Evolutionary conservation across 2,797 vertebrate species (phyloP).

Genomic region (Eleutherodactylus coqui): DNA sequence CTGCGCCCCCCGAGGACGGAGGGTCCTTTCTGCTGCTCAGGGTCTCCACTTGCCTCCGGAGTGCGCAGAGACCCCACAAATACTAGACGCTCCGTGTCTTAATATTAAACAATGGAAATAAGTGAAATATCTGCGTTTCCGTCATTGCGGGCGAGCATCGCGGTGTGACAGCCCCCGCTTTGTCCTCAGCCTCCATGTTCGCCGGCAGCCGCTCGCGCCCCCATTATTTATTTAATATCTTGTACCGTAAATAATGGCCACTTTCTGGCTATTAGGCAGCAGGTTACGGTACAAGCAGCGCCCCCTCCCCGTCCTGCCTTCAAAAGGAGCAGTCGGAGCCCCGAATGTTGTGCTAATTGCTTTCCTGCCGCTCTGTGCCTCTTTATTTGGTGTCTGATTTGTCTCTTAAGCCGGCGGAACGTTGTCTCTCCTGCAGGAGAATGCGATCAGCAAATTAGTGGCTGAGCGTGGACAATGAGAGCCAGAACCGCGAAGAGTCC

Average conservation of each 20-base stretch:
- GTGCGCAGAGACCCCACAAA: not conserved
- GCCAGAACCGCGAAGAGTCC: conserved; percentile 91
- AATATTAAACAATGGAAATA: not conserved
- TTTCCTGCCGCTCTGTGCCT: conserved; percentile 94
- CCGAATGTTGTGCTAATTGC: conserved; percentile 99
- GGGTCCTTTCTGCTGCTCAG: not conserved
- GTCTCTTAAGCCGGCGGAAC: conserved; percentile 99
- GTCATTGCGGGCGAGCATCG: not conserved
- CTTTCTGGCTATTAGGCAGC: conserved; percentile 99
- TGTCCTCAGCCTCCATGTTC: conserved; percentile 12
- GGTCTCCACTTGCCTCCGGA: not conserved
- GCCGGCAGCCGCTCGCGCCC: conserved; percentile 60
- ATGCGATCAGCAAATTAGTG: conserved; percentile 99
- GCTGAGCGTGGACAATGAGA: conserved; percentile 99
- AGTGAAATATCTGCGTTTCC: not conserved
- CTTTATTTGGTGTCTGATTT: conserved; percentile 97
- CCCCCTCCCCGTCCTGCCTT: conserved; percentile 78
- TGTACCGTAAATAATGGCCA: conserved; percentile 99
- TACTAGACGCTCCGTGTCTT: not conserved
- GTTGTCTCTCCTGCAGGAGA: conserved; percentile 98
- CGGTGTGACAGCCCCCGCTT: not conserved
- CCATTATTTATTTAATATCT: conserved; percentile 97
- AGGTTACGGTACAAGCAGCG: conserved; percentile 91
- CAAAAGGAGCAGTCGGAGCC: conserved; percentile 92
- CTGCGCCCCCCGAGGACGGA: not conserved